Conservation (phyloP, 2,113 vertebrate species). For the Nycticryphes semicollaris region DNA sequence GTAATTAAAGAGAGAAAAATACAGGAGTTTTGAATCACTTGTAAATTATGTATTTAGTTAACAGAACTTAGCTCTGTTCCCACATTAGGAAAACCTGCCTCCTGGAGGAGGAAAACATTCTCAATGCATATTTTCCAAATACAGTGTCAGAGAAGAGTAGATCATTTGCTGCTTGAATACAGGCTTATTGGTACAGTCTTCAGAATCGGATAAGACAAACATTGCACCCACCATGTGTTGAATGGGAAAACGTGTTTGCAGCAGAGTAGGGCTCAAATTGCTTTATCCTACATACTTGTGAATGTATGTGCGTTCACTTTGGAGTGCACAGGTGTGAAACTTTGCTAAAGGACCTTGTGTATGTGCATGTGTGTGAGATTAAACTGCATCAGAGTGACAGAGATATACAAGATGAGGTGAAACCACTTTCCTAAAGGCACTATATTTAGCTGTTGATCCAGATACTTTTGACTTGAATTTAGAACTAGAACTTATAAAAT, state of each 20-base stretch:
- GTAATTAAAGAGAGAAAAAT: background rate
- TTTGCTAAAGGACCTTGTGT: background rate
- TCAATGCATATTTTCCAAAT: background rate
- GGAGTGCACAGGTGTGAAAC: background rate
- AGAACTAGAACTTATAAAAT: constrained; percentile 10
- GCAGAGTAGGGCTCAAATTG: background rate
- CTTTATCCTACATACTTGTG: background rate
- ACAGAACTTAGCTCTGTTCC: background rate
- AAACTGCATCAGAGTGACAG: background rate
- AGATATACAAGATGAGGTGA: background rate
- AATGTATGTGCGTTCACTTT: background rate
- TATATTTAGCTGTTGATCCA: constrained; percentile 23
- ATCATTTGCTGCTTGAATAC: background rate
- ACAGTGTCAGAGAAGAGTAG: background rate
- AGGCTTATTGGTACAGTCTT: background rate
- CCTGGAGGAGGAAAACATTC: background rate
- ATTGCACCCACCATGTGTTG: background rate
- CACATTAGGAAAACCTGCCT: background rate
- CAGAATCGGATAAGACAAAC: background rate
- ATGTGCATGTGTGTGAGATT: background rate
- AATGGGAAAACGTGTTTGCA: background rate
- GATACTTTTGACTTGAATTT: constrained; percentile 34
- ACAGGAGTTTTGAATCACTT: background rate
- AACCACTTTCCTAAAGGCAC: constrained; percentile 29
- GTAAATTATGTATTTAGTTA: background rate